These are phyloP conservation scores for Pachycephus smyrnensis DNA, from an alignment of 2,888 invertebrate genomes.

Conservation along the genomic window DNA sequence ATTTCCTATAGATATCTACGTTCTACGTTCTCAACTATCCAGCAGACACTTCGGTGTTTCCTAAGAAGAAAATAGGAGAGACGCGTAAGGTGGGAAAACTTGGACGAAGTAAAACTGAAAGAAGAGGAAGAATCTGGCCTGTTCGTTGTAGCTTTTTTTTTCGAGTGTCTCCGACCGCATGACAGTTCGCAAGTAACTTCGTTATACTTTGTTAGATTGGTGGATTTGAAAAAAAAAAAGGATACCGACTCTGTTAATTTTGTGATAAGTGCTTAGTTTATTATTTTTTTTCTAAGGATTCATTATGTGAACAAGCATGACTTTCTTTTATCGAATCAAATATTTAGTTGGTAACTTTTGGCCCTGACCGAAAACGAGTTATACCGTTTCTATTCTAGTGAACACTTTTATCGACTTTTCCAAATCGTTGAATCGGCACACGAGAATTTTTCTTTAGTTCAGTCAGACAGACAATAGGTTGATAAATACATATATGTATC, in stretches of 20 bases:
- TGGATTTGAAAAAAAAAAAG: neutral
- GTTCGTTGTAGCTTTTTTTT: neutral
- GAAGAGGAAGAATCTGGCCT: neutral
- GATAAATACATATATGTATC: neutral
- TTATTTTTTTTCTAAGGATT: neutral
- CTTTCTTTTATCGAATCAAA: neutral
- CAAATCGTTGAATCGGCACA: neutral
- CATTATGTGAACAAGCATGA: neutral
- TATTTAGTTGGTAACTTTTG: neutral
- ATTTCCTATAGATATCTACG: constrained; percentile 27
- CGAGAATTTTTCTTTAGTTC: neutral
- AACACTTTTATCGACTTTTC: neutral
- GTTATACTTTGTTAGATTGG: neutral
- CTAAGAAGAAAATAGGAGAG: neutral
- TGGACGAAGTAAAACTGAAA: neutral
- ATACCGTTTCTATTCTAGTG: neutral
- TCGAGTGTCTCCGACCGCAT: neutral
- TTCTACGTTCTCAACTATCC: neutral
- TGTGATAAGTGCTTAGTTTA: neutral
- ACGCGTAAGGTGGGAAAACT: neutral
- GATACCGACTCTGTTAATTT: neutral
- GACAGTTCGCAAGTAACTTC: neutral
- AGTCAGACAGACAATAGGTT: neutral
- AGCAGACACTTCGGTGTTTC: neutral
- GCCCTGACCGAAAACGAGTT: neutral